A percentile compares a stretch with the other conserved stretches of the same genome.
Conservation (phyloP, 2,797 vertebrate genomes). For the Knipowitschia caucasica region DNA sequence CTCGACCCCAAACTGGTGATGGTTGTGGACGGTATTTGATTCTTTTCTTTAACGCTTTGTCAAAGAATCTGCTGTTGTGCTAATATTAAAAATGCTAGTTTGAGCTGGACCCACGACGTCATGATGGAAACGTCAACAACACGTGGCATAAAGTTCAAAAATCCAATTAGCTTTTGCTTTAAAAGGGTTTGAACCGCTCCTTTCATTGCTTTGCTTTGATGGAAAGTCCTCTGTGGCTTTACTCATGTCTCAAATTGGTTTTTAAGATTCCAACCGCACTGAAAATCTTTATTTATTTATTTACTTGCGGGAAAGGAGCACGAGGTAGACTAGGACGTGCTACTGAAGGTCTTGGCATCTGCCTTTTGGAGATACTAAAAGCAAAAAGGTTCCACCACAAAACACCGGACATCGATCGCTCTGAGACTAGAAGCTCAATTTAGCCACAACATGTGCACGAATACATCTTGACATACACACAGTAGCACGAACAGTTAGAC, state of each 20-base stretch:
- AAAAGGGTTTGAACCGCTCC: slow-evolving; percentile 19
- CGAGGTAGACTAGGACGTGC: not conserved
- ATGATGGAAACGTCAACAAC: slow-evolving; percentile 6
- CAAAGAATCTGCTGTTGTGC: too few relatives aligned
- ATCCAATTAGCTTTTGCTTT: slow-evolving; percentile 44
- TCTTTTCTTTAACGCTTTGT: too few relatives aligned
- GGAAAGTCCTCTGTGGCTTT: slow-evolving; percentile 11
- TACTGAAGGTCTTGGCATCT: not conserved
- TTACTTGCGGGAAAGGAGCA: not conserved
- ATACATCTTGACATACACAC: too few relatives aligned
- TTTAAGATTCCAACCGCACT: slow-evolving; percentile 11
- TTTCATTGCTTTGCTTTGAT: slow-evolving; percentile 43
- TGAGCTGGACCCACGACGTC: not conserved
- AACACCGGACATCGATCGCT: too few relatives aligned
- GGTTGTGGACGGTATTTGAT: too few relatives aligned
- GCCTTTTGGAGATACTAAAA: not conserved
- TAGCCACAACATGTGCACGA: too few relatives aligned
- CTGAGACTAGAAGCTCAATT: too few relatives aligned
- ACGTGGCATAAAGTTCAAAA: slow-evolving; percentile 36
- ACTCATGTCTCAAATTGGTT: slow-evolving; percentile 28
- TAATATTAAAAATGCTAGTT: too few relatives aligned
- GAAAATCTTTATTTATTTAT: slow-evolving; percentile 1
- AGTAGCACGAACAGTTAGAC: too few relatives aligned
- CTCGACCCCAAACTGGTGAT: too few relatives aligned
- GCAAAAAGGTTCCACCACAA: too few relatives aligned